Evolutionary conservation across 2,888 invertebrate species (phyloP), one percentile per base, ranked within the genome.

Genomic region (Acleris laterana): DNA sequence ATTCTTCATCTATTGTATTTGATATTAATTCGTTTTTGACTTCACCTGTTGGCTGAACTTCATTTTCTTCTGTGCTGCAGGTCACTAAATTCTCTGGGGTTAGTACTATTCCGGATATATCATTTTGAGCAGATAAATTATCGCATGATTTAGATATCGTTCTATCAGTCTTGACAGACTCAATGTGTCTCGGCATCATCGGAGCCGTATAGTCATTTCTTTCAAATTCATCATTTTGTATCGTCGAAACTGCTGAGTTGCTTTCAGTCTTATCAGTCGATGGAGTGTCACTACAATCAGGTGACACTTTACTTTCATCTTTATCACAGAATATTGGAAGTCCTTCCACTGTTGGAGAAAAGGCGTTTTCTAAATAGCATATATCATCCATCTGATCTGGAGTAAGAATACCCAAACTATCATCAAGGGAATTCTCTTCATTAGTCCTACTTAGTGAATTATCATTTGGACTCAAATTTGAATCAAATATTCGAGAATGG

Each of bases 361-460:
- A 94, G 71, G 94, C 93, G 78, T 94, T 94, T 77, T 95, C 95
- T 74, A 94, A 88, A 72, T 94, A 93, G 72, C 94, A 94, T 72
- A 95, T 94, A 77, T 94, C 95, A 78, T 96, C 96, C 97, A 98
- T 97, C 87, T 97, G 97, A 88, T 97, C 97, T 0, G 97, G 97
- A 11, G 97, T 97, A 70, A 98, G 90, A 76, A 98, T 97, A 5
- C 97, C 97, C 74, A 97, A 91, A 77, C 97, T 96, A 81, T 98
- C 97, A 79, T 97, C 97, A 75, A 97, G 94, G 2, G 97, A 97
- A 82, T 96, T 96, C 80, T 97, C 95, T 83, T 96, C 97, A 79
- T 94, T 94, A 58, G 90, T 85, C 79, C 88, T 87, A 70, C 82
- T 91, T 56, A 88, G 69, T 50, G 93, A 93, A 72, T 88, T 92